phyloP scores from a whole-genome alignment of 2,113 vertebrate genomes.

The Muscicapa adusta region DNA sequence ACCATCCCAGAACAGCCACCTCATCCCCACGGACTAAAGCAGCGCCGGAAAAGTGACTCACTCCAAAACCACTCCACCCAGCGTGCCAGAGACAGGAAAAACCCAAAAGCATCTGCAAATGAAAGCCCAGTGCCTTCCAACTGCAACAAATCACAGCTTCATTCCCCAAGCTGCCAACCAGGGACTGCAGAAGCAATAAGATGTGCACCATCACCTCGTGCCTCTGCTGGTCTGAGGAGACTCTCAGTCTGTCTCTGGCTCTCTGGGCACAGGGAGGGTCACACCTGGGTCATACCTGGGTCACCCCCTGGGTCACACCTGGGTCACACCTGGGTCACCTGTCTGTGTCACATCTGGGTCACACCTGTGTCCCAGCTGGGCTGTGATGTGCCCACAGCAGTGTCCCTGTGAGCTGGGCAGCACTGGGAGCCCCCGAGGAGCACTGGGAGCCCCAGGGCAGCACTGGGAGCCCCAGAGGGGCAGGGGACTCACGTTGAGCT shows the following conservation, averaged over 20 bases:
- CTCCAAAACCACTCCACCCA: neutral
- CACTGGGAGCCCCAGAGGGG: too few species aligned
- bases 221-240: neutral
- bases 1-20: neutral
- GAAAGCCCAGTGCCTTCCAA: neutral
- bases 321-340: too few species aligned
- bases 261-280: too few species aligned
- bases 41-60: neutral
- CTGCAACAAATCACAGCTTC: neutral
- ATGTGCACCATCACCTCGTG: neutral
- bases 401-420: neutral
- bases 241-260: too few species aligned
- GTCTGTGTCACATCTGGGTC: too few species aligned
- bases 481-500: constrained; percentile 85
- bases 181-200: neutral
- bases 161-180: neutral
- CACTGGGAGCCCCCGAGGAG: too few species aligned
- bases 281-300: too few species aligned
- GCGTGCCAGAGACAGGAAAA: neutral
- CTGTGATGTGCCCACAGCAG: too few species aligned
- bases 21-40: neutral
- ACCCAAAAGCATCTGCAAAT: neutral
- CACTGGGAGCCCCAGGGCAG: too few species aligned
- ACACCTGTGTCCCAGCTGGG: too few species aligned
- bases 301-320: too few species aligned